Conservation (phyloP, 2,888 invertebrate genomes). For the Parelbella ahira region DNA sequence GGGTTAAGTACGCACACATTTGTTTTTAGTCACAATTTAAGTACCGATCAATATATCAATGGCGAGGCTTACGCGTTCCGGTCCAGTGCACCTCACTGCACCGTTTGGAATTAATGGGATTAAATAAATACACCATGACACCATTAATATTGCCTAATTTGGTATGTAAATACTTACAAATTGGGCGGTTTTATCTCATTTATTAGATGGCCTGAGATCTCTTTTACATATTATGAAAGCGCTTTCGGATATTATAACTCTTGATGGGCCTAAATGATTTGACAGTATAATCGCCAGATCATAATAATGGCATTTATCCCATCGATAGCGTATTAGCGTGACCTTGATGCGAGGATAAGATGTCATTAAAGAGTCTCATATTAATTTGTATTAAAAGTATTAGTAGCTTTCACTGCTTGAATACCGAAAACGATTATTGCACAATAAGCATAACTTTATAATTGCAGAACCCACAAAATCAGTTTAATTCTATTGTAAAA, state of each 20-base stretch:
- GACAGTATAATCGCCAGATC: constrained; percentile 11
- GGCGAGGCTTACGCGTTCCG: constrained; percentile 11
- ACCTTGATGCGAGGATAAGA: neutral
- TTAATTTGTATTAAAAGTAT: too few species aligned
- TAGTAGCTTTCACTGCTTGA: too few species aligned
- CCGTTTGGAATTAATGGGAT: constrained; percentile 20
- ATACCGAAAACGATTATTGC: too few species aligned
- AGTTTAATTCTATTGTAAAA: too few species aligned
- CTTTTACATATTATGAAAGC: constrained; percentile 18
- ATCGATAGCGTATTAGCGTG: too few species aligned
- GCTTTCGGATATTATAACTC: constrained; percentile 12
- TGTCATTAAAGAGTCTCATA: too few species aligned
- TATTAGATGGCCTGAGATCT: constrained; percentile 16
- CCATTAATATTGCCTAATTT: constrained; percentile 23
- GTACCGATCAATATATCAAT: constrained; percentile 7
- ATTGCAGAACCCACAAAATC: too few species aligned
- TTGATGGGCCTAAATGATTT: constrained; percentile 6
- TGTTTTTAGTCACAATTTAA: constrained; percentile 9
- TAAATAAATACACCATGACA: constrained; percentile 19
- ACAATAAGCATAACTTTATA: too few species aligned
- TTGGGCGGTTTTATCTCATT: constrained; percentile 28
- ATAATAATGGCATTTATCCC: neutral
- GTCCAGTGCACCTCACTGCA: constrained; percentile 9
- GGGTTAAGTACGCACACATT: constrained; percentile 13
- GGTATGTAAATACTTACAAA: constrained; percentile 32